These are phyloP conservation scores for Drosophila monieri DNA, from an alignment of 2,888 invertebrate species.

Conservation along the genomic window DNA sequence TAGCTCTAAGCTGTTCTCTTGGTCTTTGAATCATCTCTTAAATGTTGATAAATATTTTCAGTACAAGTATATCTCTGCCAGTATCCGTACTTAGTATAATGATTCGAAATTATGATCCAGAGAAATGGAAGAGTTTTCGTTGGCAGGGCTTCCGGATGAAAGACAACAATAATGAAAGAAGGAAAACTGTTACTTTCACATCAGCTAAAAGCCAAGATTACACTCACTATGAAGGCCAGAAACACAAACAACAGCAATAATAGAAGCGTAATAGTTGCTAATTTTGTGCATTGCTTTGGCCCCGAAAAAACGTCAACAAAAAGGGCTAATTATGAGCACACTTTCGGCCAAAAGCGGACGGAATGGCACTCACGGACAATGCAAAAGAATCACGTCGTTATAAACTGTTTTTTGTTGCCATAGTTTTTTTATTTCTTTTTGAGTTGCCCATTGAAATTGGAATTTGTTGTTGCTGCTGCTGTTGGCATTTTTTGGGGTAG, in stretches of 20 bases:
- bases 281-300: slow-evolving; percentile 61
- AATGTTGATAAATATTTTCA: slow-evolving; percentile 27
- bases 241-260: slow-evolving; percentile 60
- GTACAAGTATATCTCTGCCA: slow-evolving; percentile 8
- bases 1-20: no score
- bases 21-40: slow-evolving; percentile 1
- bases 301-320: slow-evolving; percentile 57
- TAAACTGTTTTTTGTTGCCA: slow-evolving; percentile 47
- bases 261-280: slow-evolving; percentile 74
- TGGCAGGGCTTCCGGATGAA: slow-evolving; percentile 23
- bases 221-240: slow-evolving; percentile 39
- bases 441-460: slow-evolving; percentile 32
- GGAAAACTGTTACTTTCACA: slow-evolving; percentile 73
- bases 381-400: slow-evolving; percentile 70
- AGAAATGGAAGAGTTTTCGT: slow-evolving; percentile 16
- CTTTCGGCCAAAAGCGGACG: slow-evolving; percentile 55
- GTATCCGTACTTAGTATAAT: slow-evolving; percentile 27
- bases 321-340: slow-evolving; percentile 76
- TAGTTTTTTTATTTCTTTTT: slow-evolving; percentile 29
- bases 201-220: slow-evolving; percentile 61
- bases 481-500: slow-evolving; percentile 26
- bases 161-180: slow-evolving; percentile 29
- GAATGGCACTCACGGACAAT: slow-evolving; percentile 53
- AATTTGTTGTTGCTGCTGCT: slow-evolving; percentile 22
- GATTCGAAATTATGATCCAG: slow-evolving; percentile 23